Base-by-base conservation (phyloP, 92 coral and sea anemone species). In the Bergia puertoricense region DNA sequence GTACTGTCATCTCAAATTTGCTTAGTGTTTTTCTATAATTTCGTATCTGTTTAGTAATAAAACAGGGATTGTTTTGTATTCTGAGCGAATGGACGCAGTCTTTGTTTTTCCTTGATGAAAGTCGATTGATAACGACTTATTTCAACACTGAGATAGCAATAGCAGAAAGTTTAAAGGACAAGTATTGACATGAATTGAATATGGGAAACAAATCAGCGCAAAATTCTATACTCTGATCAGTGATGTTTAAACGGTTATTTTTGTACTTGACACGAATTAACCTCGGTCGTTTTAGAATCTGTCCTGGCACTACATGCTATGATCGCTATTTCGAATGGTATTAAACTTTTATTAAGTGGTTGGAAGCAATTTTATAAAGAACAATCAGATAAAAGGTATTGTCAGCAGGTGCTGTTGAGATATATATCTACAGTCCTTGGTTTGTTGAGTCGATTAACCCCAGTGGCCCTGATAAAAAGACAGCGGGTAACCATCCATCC, bases 271-370 rank as follows among this genome's bases (percentile, higher is more conserved):
- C 80, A 42, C 80, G 11, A 41, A 45, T 42, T 22, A 16, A 76
- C 80, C 44, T 76, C 48, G 38, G 15, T n/a, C 42, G 80, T 76
- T 76, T 18, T 40, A 43, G 30, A 75, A 8, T 40, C 43, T 45
- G 8, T 74, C 43, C 80, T 41, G 80, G 23, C 48, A 76, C 38
- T 14, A 50, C 30, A 30, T 50, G 66, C 16, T 45, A 46, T 79
- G 40, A 54, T 30, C 66, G 67, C 43, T 79, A 3, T 50, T 50
- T 13, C 20, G 20, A 23, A 16, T 22, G 10, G 62, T 30, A 79
- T 79, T 79, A 79, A 79, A 79, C 7, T 48, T 79, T 79, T 45
- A 79, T 79, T 45, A 46, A 79, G 62, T 51, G 40, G 66, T 30
- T 23, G 43, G 82, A 79, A 22, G 57, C 62, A 48, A 11, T 46